Evolutionary conservation across 2,113 vertebrate species (phyloP).

Genomic region (Agelaius tricolor): DNA sequence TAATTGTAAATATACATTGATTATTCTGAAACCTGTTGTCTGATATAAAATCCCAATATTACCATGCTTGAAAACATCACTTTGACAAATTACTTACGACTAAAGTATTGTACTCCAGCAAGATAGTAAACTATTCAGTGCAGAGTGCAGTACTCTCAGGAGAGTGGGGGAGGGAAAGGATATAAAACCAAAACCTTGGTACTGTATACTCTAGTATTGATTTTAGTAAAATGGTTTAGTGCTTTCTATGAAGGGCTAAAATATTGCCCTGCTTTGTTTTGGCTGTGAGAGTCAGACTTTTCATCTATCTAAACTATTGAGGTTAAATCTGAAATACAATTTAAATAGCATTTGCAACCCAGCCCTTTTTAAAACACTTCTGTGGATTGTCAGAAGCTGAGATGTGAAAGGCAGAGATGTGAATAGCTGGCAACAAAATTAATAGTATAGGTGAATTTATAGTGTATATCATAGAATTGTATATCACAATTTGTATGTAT

Average conservation of each 20-base stretch:
- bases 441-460: background rate
- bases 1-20: slow-evolving; percentile 44
- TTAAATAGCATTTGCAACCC: background rate
- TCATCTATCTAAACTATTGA: background rate
- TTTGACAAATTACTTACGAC: slow-evolving; percentile 17
- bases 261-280: slow-evolving; percentile 2
- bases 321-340: background rate
- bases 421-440: background rate
- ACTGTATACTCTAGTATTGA: background rate
- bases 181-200: background rate
- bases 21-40: slow-evolving; percentile 44
- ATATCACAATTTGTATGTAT: background rate
- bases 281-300: background rate
- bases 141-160: background rate
- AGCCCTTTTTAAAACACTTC: background rate
- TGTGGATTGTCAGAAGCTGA: background rate
- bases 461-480: background rate
- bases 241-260: slow-evolving; percentile 2
- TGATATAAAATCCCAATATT: slow-evolving; percentile 18
- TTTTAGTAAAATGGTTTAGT: slow-evolving; percentile 40
- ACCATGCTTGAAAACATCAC: background rate
- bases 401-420: background rate
- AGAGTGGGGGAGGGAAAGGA: background rate
- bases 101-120: background rate
- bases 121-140: background rate